Evolutionary conservation across 2,797 vertebrate species (phyloP).

Genomic region (Allobates femoralis): DNA sequence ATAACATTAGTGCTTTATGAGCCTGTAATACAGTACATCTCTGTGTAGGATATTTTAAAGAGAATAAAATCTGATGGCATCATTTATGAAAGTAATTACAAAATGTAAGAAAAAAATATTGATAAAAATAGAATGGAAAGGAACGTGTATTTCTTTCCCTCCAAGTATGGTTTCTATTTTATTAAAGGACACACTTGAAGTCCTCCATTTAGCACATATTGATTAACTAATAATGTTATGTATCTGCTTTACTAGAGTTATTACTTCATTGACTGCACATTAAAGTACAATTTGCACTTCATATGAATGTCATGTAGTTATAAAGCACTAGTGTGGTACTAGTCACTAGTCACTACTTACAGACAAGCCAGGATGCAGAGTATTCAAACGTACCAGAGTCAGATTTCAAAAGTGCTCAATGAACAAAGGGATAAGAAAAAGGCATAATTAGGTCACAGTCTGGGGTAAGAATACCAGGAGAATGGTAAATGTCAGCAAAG

Average conservation of each 20-base stretch:
- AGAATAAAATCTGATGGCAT: constrained; percentile 42
- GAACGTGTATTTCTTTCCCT: background rate
- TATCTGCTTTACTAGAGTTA: background rate
- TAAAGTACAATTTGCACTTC: constrained; percentile 1
- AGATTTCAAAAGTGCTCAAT: no score
- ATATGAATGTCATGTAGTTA: background rate
- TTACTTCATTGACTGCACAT: constrained; percentile 21
- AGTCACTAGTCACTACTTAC: no score
- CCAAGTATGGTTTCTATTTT: background rate
- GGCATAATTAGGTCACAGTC: no score
- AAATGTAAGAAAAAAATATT: background rate
- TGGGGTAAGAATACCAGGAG: no score
- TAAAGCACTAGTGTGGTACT: no score
- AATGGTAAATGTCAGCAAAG: no score
- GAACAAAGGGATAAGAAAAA: no score
- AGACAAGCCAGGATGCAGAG: no score
- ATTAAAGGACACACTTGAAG: background rate
- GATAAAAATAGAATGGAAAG: background rate
- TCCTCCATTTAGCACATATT: constrained; percentile 9
- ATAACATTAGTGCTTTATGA: constrained; percentile 48
- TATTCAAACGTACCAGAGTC: no score
- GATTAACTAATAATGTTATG: constrained; percentile 13
- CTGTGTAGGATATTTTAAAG: constrained; percentile 28
- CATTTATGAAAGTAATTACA: constrained; percentile 25
- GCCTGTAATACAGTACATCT: constrained; percentile 43